A percentile compares a stretch with the other conserved stretches of the same genome.
phyloP scores from a whole-genome alignment of 2,797 vertebrate genomes.

The Hafferia zeledoni region DNA sequence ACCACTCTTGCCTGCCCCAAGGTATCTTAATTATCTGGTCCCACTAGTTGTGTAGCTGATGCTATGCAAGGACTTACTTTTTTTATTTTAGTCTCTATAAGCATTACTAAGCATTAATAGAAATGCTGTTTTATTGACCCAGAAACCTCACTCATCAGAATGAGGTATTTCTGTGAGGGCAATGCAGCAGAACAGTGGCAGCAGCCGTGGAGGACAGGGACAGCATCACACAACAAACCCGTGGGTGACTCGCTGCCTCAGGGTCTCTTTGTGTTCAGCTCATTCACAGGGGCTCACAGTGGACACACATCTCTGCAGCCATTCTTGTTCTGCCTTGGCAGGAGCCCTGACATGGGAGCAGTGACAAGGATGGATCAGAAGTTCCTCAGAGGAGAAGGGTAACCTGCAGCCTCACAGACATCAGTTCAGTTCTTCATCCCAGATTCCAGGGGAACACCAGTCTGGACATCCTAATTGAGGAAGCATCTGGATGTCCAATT shows the following conservation, averaged over 20 bases:
- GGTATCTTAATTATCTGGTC: background rate
- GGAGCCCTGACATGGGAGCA: background rate
- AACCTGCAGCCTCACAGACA: background rate
- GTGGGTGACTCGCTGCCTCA: background rate
- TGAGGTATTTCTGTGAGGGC: background rate
- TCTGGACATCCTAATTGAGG: constrained; percentile 3
- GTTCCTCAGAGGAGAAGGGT: background rate
- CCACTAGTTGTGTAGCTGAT: background rate
- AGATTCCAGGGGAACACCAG: background rate
- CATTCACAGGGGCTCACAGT: rapidly evolving
- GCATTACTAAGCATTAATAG: background rate
- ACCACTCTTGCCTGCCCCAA: background rate
- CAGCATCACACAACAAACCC: rapidly evolving
- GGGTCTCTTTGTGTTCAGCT: background rate
- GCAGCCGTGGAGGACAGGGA: background rate
- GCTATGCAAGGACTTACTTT: background rate
- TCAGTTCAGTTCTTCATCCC: background rate
- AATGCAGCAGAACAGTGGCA: rapidly evolving
- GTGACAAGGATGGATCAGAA: background rate
- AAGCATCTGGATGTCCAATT: background rate
- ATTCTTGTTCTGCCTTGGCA: background rate
- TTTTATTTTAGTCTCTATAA: background rate
- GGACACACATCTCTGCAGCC: rapidly evolving
- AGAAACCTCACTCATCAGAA: background rate
- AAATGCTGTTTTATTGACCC: background rate